Base-by-base conservation (phyloP, 1,140 invertebrate species). In the Atta cephalotes region DNA sequence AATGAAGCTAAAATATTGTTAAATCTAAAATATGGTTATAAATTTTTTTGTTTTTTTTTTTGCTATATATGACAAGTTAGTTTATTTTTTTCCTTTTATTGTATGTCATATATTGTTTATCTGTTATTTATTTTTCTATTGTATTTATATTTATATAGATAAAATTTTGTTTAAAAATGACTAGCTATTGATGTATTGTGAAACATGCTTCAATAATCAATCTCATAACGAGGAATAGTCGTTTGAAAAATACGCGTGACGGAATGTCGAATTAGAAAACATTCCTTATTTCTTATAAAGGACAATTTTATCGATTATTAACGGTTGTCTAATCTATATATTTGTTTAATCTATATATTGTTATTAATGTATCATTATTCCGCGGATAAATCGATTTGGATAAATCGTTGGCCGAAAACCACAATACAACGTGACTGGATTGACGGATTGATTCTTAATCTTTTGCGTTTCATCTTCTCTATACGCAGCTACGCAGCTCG, bases 241-340 rank as follows among this genome's bases (percentile, higher is more conserved):
- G 14, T 49, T 35, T 16, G 3, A 21, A 18, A 18, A 60, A 84
- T 35, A 10, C 25, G 58, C 49, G 49, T 85, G 45, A 77, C n/a
- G 65, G 53, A 86, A 58, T 70, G 65, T 81, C 39, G 45, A 80
- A 79, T 65, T 58, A 35, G 63, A 70, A 86, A 79, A 80, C n/a
- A 63, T 62, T 49, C 7, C 53, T 49, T 78, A 25, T 25, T 31
- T 28, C 2, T 31, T 31, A 80, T 62, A 56, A 70, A 51, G 25
- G 6, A 63, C 51, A 81, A 70, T 86, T 86, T 86, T 60, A 86
- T 81, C 21, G 53, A 35, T 86, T 63, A 60, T 86, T 80, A 79
- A 35, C 51, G 84, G 53, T 86, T 21, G 53, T 56, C 18, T 68
- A 65, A 80, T 86, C 28, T 39, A 86, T 53, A 86, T 28, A 45